Conservation (phyloP, 1,140 invertebrate genomes). For the Vanessa atalanta region DNA sequence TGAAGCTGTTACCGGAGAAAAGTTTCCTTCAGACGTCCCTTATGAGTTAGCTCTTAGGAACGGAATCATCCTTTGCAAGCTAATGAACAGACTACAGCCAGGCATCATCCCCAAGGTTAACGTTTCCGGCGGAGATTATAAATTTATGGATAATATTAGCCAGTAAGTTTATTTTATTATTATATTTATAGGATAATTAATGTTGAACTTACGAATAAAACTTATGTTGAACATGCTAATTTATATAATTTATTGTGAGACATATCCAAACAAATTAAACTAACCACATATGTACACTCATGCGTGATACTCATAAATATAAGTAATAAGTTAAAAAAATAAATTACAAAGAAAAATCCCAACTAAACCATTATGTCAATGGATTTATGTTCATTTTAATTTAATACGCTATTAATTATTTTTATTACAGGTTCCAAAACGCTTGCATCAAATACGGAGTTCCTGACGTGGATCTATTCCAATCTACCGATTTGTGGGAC, state of each 20-base stretch:
- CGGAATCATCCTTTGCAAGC: slow-evolving; percentile 89
- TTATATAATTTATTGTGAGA: too few relatives aligned
- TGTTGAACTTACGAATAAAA: not conserved
- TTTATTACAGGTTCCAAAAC: slow-evolving; percentile 89
- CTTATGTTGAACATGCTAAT: too few relatives aligned
- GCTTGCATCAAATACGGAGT: slow-evolving; percentile 94
- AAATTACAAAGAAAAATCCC: too few relatives aligned
- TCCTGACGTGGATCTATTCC: slow-evolving; percentile 94
- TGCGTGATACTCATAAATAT: too few relatives aligned
- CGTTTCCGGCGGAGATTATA: slow-evolving; percentile 92
- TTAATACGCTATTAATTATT: not conserved
- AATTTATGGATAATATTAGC: slow-evolving; percentile 96
- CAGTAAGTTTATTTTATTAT: slow-evolving; percentile 83
- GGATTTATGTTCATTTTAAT: not conserved
- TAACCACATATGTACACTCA: too few relatives aligned
- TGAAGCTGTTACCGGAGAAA: slow-evolving; percentile 89
- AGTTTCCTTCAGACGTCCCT: slow-evolving; percentile 84
- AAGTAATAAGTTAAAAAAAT: too few relatives aligned
- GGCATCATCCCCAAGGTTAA: slow-evolving; percentile 94
- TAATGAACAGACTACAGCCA: slow-evolving; percentile 93
- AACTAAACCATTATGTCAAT: too few relatives aligned
- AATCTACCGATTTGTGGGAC: slow-evolving; percentile 96
- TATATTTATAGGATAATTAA: not conserved
- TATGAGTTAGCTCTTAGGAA: slow-evolving; percentile 92
- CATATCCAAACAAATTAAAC: too few relatives aligned